Base-by-base conservation (phyloP, 2,797 vertebrate genomes). In the Pelodytes ibericus region DNA sequence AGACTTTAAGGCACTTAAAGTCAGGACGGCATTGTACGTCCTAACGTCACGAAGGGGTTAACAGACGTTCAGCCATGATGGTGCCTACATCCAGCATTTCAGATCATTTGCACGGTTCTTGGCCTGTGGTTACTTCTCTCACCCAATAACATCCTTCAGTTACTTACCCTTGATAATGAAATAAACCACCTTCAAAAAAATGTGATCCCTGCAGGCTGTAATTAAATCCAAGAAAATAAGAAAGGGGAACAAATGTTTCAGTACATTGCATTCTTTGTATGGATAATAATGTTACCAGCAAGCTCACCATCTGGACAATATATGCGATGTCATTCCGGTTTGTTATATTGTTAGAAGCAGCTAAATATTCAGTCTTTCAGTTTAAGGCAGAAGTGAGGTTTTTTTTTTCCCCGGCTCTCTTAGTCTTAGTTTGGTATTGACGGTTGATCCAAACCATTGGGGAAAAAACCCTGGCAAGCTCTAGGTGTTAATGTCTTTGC, bases 241-340 rank as follows among this genome's bases (percentile, higher is more conserved):
- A 27, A 78, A 68, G 56, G 71, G 44, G 58, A 79, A 72, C 63
- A 69, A 73, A 68, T 69, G 63, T 82, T 82, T 72, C 67, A 71
- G 69, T 60, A 74, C 63, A 74, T 75, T 73, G 30, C 49, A 59
- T 83, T 80, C 73, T 84, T 83, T 83, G 68, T 79, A 69, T 69
- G 71, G 73, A 69, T 72, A 75, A 81, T 69, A 83, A 69, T 75
- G 62, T 71, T 74, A 80, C 69, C 67, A 81, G 77, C 81, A 72
- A 64, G 77, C 24, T 69, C 62, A 60, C 79, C 81, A 81, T 81
- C 82, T 86, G 81, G 81, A 75, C 76, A 67, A 75, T 78, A 80
- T 84, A 82, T 82, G 76, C 76, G 80, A 73, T 79, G 67, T 80
- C 64, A 78, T 81, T 82, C 75, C 20, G 76, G 1, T 68, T 79